Conservation (phyloP, 2,888 invertebrate species). For the Venusia cambrica region DNA sequence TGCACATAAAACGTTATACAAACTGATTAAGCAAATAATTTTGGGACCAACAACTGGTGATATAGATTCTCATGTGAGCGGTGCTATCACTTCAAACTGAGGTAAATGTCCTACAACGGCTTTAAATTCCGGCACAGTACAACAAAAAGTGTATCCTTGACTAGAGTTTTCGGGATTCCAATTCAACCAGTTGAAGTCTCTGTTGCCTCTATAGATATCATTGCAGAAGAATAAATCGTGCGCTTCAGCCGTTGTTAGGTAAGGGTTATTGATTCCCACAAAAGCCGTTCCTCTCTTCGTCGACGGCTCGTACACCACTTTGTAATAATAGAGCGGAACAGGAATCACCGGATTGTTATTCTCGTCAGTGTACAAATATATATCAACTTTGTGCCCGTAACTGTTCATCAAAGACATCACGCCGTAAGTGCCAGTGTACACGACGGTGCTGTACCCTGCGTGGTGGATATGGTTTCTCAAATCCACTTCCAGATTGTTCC, state of each 20-base stretch:
- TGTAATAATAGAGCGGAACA: slow-evolving; percentile 69
- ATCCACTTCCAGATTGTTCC: slow-evolving; percentile 77
- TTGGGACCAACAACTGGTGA: slow-evolving; percentile 1
- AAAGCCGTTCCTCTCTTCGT: slow-evolving; percentile 76
- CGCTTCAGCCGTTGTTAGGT: slow-evolving; percentile 51
- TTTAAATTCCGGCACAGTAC: slow-evolving; percentile 78
- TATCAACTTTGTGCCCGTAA: slow-evolving; percentile 48
- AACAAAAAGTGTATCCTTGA: slow-evolving; percentile 82
- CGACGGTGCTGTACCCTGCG: slow-evolving; percentile 51
- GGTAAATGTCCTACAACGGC: slow-evolving; percentile 75
- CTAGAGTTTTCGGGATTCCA: slow-evolving; percentile 73
- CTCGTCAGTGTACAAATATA: slow-evolving; percentile 58
- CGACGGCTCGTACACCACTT: slow-evolving; percentile 78
- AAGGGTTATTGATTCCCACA: slow-evolving; percentile 84
- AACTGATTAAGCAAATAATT: slow-evolving; percentile 10
- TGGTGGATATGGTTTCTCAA: slow-evolving; percentile 58
- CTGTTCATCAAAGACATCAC: slow-evolving; percentile 74
- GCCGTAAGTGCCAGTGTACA: slow-evolving; percentile 84
- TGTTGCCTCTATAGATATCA: slow-evolving; percentile 70
- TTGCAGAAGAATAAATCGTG: slow-evolving; percentile 65
- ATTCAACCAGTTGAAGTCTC: slow-evolving; percentile 77
- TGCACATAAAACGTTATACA: slow-evolving; percentile 7
- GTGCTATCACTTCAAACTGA: slow-evolving; percentile 60
- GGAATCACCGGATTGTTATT: slow-evolving; percentile 68
- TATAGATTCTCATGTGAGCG: slow-evolving; percentile 43